Percentiles rank a stretch among this genome's conserved stretches.
These are phyloP conservation scores for Platycheirus albimanus DNA, from an alignment of 2,888 invertebrate genomes.

Conservation along the genomic window DNA sequence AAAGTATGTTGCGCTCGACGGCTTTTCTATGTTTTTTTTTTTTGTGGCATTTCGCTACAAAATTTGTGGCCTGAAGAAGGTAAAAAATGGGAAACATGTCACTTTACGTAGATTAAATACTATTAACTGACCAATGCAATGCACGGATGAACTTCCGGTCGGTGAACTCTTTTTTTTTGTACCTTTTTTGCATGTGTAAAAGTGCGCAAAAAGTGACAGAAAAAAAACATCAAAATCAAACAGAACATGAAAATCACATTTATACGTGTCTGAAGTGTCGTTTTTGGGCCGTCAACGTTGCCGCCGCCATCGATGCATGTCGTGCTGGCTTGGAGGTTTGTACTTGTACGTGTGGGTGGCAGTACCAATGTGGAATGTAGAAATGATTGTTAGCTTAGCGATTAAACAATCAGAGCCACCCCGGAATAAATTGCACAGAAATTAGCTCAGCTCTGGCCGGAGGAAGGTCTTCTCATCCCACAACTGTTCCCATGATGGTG, in stretches of 20 bases:
- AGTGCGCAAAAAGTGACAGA: slow-evolving; percentile 35
- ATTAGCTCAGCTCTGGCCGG: slow-evolving; percentile 33
- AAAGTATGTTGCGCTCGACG: slow-evolving; percentile 51
- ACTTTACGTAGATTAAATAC: slow-evolving; percentile 53
- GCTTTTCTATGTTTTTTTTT: slow-evolving; percentile 35
- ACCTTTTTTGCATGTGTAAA: slow-evolving; percentile 36
- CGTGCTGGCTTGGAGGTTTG: neutral
- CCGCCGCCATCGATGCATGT: slow-evolving; percentile 59
- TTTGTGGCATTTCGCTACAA: slow-evolving; percentile 13
- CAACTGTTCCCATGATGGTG: slow-evolving; percentile 1
- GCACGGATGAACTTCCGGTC: slow-evolving; percentile 72
- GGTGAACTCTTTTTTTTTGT: slow-evolving; percentile 64
- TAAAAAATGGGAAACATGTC: slow-evolving; percentile 47
- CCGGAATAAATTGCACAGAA: slow-evolving; percentile 39
- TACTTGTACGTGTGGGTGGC: slow-evolving; percentile 34
- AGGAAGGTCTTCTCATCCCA: slow-evolving; percentile 14
- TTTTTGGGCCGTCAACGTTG: slow-evolving; percentile 50
- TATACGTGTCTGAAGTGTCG: slow-evolving; percentile 42
- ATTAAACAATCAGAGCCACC: slow-evolving; percentile 69
- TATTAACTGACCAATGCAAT: slow-evolving; percentile 69
- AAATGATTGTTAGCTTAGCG: slow-evolving; percentile 44
- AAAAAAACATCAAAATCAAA: slow-evolving; percentile 21
- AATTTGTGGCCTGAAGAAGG: slow-evolving; percentile 24
- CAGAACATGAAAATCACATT: slow-evolving; percentile 65
- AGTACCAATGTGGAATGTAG: neutral